Conservation (phyloP, 2,113 vertebrate genomes). For the Megaceryle maxima region DNA sequence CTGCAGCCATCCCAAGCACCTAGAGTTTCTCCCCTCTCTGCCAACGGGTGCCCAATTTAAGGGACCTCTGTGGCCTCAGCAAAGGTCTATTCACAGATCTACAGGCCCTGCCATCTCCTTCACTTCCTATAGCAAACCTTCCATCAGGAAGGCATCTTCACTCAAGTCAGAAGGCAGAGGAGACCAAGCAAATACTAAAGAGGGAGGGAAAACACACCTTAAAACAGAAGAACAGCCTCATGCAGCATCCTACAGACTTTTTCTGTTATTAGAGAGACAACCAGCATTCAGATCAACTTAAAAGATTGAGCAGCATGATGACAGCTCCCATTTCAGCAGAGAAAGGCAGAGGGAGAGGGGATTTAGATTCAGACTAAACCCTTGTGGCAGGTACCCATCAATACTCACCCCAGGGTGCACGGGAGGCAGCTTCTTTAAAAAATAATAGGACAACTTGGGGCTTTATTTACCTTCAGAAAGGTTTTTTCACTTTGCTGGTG, state of each 20-base stretch:
- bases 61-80: neutral
- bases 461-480: slow-evolving; percentile 6
- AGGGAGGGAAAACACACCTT: neutral
- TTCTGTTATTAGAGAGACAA: neutral
- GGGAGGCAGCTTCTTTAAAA: slow-evolving; percentile 6
- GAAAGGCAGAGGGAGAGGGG: slow-evolving; percentile 34
- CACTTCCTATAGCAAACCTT: neutral
- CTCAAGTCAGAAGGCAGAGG: neutral
- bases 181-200: neutral
- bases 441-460: neutral
- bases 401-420: neutral
- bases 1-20: accelerated
- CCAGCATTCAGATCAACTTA: slow-evolving; percentile 31
- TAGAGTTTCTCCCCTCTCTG: accelerated
- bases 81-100: neutral
- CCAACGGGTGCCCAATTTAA: neutral
- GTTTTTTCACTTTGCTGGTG: neutral
- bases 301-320: slow-evolving; percentile 52
- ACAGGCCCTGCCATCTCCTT: neutral
- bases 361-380: slow-evolving; percentile 63
- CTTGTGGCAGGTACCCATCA: slow-evolving; percentile 17
- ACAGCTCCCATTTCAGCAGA: slow-evolving; percentile 52
- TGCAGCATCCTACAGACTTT: neutral
- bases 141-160: neutral
- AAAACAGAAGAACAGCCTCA: slow-evolving; percentile 5